Evolutionary conservation across 2,888 invertebrate genomes (phyloP), one percentile per base, ranked within the genome.

Genomic region (Chesias legatella): DNA sequence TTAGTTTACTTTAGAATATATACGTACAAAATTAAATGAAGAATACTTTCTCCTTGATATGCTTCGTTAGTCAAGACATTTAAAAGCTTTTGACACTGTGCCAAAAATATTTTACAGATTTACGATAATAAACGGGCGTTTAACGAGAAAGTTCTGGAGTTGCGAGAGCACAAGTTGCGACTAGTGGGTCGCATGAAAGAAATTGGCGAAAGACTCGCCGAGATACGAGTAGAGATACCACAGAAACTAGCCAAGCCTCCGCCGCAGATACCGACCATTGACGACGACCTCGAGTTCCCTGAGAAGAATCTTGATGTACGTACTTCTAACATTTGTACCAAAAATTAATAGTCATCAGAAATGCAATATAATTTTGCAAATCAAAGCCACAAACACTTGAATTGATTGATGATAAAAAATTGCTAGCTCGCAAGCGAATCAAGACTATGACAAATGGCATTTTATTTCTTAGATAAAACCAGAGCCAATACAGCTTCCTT

Each of bases 141-240:
- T 43, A 89, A 89, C 49, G 58, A 56, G 2, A 81, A 85, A 53
- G 73, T 89, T 0, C 35, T 85, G 3, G 69, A 79, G 27, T 51
- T 89, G 1, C 74, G 88, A 1, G 65, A 79, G 1, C 73, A 77
- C 33, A 89, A 89, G 53, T 53, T 83, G 1, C 52, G 59, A 6
- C 53, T 86, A 9, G 77, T 81, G 0, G 56, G 58, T 0, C 47
- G 51, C 13, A 79, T 83, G 77, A 74, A 74, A 41, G 41, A 67
- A 0, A 82, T 85, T n/a, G 78, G 80, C 0, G 80, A 79, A 17
- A 65, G 89, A 8, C 63, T 93, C 7, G 48, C 68, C 0, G 73
- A 80, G 42, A 90, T 94, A 23, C 91, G 93, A 3, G 48, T 73
- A 0, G 92, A 92, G 60, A 81, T 94, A 51, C 91, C 92, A 0